Conservation (phyloP, 2,797 vertebrate species). For the Sphaeramia orbicularis region DNA sequence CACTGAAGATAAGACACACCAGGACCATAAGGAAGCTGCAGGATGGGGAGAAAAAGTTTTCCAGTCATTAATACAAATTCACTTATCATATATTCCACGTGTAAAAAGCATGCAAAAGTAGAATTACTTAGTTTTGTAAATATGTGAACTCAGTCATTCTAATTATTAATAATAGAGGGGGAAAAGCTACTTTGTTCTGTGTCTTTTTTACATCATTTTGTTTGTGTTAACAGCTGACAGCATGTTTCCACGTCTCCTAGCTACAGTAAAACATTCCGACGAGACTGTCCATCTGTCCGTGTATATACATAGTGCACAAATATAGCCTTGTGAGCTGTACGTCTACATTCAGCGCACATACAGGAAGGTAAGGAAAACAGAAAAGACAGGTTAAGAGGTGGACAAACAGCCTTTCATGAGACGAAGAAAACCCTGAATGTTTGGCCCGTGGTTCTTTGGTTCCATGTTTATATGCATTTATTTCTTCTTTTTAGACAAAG, state of each 20-base stretch:
- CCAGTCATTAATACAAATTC: constrained; percentile 5
- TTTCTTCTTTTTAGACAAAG: too few species aligned
- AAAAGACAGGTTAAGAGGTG: not conserved
- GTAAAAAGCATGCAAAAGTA: not conserved
- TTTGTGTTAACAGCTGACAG: constrained; percentile 55
- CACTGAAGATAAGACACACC: constrained; percentile 94
- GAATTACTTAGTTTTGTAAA: not conserved
- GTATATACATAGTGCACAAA: constrained; percentile 61
- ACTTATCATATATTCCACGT: too few species aligned
- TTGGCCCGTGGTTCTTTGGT: too few species aligned
- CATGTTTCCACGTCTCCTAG: constrained; percentile 68
- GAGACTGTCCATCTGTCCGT: constrained; percentile 66
- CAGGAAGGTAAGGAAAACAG: constrained; percentile 12
- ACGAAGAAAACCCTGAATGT: too few species aligned
- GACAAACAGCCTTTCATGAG: not conserved
- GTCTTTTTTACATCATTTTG: constrained; percentile 47
- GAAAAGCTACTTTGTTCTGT: constrained; percentile 2
- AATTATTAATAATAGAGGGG: too few species aligned
- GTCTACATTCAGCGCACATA: constrained; percentile 24
- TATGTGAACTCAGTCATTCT: too few species aligned
- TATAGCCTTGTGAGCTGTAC: constrained; percentile 38
- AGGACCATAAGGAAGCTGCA: constrained; percentile 91
- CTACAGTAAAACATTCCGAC: constrained; percentile 64
- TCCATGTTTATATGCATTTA: too few species aligned
- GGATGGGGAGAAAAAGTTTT: constrained; percentile 9